Conservation (phyloP, 2,113 vertebrate species). For the Emydura subglobosa region DNA sequence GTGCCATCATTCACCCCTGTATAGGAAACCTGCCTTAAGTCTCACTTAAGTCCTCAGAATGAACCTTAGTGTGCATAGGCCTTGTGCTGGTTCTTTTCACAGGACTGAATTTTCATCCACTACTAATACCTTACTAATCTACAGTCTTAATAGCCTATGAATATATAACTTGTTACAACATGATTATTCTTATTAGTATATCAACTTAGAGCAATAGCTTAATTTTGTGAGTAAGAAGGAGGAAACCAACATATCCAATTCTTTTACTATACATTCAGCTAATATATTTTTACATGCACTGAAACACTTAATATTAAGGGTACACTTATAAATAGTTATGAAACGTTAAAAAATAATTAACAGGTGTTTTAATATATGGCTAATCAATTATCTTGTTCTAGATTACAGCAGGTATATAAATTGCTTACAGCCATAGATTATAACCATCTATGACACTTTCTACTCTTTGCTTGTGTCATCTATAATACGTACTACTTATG, state of each 20-base stretch:
- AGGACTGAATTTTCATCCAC: neutral
- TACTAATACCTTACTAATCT: neutral
- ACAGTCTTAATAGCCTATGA: neutral
- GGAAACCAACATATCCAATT: neutral
- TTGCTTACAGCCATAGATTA: neutral
- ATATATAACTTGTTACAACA: neutral
- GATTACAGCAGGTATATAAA: neutral
- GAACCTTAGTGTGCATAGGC: neutral
- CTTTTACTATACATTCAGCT: neutral
- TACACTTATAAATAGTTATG: neutral
- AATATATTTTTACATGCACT: neutral
- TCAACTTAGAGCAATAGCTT: neutral
- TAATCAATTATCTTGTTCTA: neutral
- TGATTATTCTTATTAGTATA: neutral
- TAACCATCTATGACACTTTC: neutral
- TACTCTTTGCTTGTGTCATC: neutral
- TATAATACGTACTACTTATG: neutral
- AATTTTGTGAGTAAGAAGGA: neutral
- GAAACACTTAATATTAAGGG: neutral
- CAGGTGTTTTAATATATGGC: neutral
- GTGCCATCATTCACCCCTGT: too few species aligned
- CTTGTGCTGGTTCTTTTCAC: neutral
- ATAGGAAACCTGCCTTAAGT: neutral
- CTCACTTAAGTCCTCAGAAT: neutral
- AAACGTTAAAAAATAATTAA: neutral